Base-by-base conservation (phyloP, 2,888 invertebrate species). In the Uloborus plumipes region DNA sequence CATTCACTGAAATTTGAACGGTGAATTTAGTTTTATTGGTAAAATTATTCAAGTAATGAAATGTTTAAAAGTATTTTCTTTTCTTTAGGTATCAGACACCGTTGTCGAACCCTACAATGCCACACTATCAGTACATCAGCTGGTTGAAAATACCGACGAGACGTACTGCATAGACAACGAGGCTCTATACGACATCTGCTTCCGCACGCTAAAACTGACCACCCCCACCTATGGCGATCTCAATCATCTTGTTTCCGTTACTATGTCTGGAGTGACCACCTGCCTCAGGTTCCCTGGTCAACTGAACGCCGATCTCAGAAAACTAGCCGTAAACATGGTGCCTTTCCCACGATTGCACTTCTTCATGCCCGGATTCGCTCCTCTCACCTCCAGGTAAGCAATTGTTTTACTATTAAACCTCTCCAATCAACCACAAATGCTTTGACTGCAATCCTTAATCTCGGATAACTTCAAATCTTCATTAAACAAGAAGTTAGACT, bases 241-340 rank as follows among this genome's bases (percentile, higher is more conserved):
- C 76, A 91, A 91, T 87, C 91, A 91, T 87, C 88, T 91, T 75
- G 90, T 89, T 11, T 88, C 88, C 18, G 86, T 94, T 79, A 94
- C 94, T 69, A 94, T 94, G 94, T 94, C 94, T 58, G 94, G 94
- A 51, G 94, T 94, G 18, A 94, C 94, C 74, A 97, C 97, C 81
- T 97, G 97, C 89, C 92, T 95, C 73, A 91, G 95, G 86, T 98
- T 97, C 92, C 97, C 97, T 14, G 97, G 97, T 86, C 97, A 98
- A 90, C 90, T 97, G 87, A 97, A 97, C 90, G 96, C 97, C 59
- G 97, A 97, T 90, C 91, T 98, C 85, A 92, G 97, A 86, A 95
- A 98, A 90, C 90, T 96, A 87, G 95, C 96, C 61, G 96, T 98
- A 77, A 98, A 98, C 92, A 97, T 98, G 97, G 97, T 98, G 49